Base-by-base conservation (phyloP, 1,140 invertebrate species). In the Ptiloglossa arizonensis region DNA sequence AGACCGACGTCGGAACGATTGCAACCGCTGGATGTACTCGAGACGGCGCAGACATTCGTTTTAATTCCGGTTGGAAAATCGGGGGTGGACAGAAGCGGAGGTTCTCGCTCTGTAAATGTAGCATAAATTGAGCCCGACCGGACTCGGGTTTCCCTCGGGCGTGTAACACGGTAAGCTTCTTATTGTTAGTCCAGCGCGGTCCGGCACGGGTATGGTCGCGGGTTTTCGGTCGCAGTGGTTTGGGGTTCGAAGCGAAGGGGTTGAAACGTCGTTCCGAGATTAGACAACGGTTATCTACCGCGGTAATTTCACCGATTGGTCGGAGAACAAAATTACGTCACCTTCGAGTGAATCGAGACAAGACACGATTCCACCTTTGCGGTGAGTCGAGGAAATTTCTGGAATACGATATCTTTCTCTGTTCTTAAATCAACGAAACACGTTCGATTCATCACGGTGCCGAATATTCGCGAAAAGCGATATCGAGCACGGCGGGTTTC, bases 161-260 rank as follows among this genome's bases (percentile, higher is more conserved):
- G n/a, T n/a, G n/a, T n/a, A n/a, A n/a, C n/a, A n/a, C n/a, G 24
- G 46, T 81, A 81, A 81, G 80, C 80, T 81, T 73, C 76, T 81
- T 79, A 81, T 73, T 63, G 76, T 71, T 70, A 48, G 35, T 71
- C 27, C 50, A 52, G 38, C 54, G 46, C 52, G 74, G 27, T 59
- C 0, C 27, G 35, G 64, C 15, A 44, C 35, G 2, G 27, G 32
- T 41, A 11, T 13, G 41, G 41, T 11, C 46, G 44, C 5, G 17
- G 19, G 46, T 48, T 72, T 74, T 74, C 50, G 48, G 44, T 15
- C n/a, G 41, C 8, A 44, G 35, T 74, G n/a, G 52, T 79, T 72
- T 48, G 27, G 56, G 44, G 9, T 64, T 17, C 41, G 15, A n/a
- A 54, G 13, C 44, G 22, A 35, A 60, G 59, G n/a, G 59, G 59